These are phyloP conservation scores for Achatina immaculata DNA, from an alignment of 1,140 invertebrate species.

Conservation along the genomic window DNA sequence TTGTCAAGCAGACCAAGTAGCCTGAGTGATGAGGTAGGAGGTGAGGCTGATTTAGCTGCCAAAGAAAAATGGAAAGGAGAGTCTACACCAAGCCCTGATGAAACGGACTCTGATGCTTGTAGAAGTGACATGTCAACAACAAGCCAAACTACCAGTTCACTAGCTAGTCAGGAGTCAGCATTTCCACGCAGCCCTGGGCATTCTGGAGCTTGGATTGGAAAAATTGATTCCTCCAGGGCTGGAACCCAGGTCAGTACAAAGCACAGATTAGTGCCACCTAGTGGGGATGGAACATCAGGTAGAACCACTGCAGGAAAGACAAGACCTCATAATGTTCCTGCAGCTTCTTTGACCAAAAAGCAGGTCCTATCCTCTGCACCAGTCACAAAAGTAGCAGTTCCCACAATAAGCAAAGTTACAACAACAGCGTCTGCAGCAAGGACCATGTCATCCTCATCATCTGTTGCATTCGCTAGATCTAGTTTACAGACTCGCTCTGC, in stretches of 20 bases:
- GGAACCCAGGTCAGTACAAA: neutral
- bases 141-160: constrained; percentile 5
- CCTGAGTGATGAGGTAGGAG: constrained; percentile 12
- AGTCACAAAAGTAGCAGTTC: neutral
- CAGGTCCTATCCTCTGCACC: neutral
- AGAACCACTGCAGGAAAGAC: neutral
- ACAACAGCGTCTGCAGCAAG: neutral
- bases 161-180: neutral
- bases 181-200: neutral
- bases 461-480: neutral
- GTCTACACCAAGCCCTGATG: neutral
- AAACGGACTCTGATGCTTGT: neutral
- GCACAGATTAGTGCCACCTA: neutral
- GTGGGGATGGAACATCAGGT: neutral
- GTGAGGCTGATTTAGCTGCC: neutral
- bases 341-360: neutral
- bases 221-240: neutral
- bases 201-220: neutral
- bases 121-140: neutral
- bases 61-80: constrained; percentile 5
- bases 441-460: neutral
- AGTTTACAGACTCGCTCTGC: neutral
- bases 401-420: neutral
- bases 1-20: constrained; percentile 22
- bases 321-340: neutral